phyloP scores from a whole-genome alignment of 2,113 vertebrate genomes.

The Stigmatopora nigra region DNA sequence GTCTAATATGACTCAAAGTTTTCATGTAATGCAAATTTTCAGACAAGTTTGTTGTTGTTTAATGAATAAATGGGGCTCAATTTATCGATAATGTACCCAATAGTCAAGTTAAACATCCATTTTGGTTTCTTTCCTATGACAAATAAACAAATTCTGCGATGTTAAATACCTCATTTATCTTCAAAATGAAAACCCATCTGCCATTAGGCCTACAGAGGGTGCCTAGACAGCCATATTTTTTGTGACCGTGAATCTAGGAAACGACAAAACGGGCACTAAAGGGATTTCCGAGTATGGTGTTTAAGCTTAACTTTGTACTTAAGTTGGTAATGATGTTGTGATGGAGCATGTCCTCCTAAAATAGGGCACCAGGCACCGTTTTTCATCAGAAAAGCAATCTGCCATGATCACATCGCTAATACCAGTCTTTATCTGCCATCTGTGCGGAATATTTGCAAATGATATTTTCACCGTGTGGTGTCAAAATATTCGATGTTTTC shows the following conservation, averaged over 20 bases:
- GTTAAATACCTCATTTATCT: constrained; percentile 13
- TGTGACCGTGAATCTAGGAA: constrained; percentile 20
- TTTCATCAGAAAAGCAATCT: constrained; percentile 55
- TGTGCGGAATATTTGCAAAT: constrained; percentile 43
- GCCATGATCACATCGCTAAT: constrained; percentile 37
- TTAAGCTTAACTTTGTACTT: constrained; percentile 39
- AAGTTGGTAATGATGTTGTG: constrained; percentile 35
- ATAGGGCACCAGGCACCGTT: constrained; percentile 39
- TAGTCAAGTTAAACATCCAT: constrained; percentile 22
- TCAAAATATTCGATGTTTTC: constrained; percentile 20
- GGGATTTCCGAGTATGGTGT: constrained; percentile 47
- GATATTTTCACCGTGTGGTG: constrained; percentile 34
- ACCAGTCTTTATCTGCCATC: constrained; percentile 44
- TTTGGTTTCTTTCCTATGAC: neutral
- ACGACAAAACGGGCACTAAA: constrained; percentile 29
- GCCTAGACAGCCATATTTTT: constrained; percentile 13
- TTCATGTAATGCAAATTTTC: constrained; percentile 20
- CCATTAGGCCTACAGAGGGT: neutral
- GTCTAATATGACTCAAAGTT: no score
- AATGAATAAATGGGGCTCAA: constrained; percentile 15
- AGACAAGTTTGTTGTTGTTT: constrained; percentile 4
- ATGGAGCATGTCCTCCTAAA: constrained; percentile 52
- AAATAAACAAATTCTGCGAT: constrained; percentile 5
- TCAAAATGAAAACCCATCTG: constrained; percentile 13
- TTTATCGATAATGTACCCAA: constrained; percentile 25